Percentiles rank a stretch among this genome's conserved stretches.
Evolutionary conservation across 1,140 invertebrate species (phyloP).

Genomic region (Gyrodactylus bullatarudis): DNA sequence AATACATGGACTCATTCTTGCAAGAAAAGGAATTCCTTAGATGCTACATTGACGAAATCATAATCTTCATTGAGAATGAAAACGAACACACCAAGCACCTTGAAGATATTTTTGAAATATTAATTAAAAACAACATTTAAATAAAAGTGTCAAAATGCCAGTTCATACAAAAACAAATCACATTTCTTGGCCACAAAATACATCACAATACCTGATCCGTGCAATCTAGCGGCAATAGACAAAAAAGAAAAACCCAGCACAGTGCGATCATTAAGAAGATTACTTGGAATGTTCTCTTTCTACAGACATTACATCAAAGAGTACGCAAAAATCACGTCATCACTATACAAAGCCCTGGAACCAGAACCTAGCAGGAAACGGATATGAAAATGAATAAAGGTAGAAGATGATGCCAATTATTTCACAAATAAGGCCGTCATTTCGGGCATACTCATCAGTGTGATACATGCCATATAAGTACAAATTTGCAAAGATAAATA

Average conservation of each 20-base stretch:
- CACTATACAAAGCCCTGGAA: neutral
- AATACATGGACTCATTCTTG: constrained; percentile 8
- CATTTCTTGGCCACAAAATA: neutral
- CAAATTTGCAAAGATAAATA: no score
- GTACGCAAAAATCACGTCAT: neutral
- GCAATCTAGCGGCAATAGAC: neutral
- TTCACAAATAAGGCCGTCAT: no score
- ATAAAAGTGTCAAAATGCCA: neutral
- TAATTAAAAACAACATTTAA: neutral
- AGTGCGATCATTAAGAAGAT: neutral
- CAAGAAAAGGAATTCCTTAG: constrained; percentile 7
- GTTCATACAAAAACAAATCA: neutral
- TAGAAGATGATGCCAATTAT: no score
- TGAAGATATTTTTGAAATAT: neutral
- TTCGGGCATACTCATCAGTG: no score
- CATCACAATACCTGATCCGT: neutral
- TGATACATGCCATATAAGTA: no score
- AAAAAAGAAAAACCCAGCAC: neutral
- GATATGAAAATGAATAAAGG: no score
- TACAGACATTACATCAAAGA: neutral
- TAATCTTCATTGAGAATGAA: constrained; percentile 8
- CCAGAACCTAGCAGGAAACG: neutral
- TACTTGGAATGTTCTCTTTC: neutral
- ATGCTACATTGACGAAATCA: constrained; percentile 10
- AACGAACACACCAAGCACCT: constrained; percentile 7